Evolutionary conservation across 1,140 invertebrate genomes (phyloP).

Genomic region (Neuroterus valhalla): DNA sequence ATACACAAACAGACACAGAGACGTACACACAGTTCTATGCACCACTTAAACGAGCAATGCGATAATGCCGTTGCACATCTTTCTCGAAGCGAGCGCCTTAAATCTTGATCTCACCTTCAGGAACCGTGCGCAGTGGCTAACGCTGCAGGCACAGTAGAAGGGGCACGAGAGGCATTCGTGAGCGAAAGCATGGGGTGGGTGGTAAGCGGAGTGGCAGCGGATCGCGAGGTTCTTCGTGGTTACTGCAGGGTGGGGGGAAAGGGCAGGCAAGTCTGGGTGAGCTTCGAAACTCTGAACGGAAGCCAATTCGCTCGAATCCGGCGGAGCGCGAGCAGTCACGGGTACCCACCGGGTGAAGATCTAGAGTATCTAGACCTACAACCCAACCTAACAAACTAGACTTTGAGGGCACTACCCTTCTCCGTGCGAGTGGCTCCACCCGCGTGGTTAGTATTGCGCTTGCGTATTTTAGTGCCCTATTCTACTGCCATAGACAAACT

Average conservation of each 20-base stretch:
- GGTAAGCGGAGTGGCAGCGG: slow-evolving; percentile 43
- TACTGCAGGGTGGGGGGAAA: slow-evolving; percentile 58
- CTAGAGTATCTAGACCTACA: not conserved
- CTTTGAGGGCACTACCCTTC: slow-evolving; percentile 22
- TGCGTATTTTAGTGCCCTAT: slow-evolving; percentile 3
- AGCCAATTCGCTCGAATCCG: slow-evolving; percentile 74
- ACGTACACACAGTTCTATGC: slow-evolving; percentile 21
- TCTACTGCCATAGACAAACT: not conserved
- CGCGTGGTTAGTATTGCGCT: not conserved
- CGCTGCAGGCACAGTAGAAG: slow-evolving; percentile 45
- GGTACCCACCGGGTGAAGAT: slow-evolving; percentile 46
- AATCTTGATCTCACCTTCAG: slow-evolving; percentile 73
- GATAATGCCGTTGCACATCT: slow-evolving; percentile 40
- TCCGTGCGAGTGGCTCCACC: slow-evolving; percentile 9
- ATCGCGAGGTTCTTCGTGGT: slow-evolving; percentile 46
- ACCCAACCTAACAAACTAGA: not conserved
- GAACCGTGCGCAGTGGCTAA: slow-evolving; percentile 39
- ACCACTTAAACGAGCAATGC: not conserved
- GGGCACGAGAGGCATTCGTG: slow-evolving; percentile 38
- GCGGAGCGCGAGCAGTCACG: slow-evolving; percentile 70
- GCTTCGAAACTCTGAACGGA: slow-evolving; percentile 72
- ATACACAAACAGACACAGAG: no score
- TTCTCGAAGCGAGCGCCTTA: slow-evolving; percentile 60
- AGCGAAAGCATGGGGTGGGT: slow-evolving; percentile 41
- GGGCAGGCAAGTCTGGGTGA: slow-evolving; percentile 72